phyloP scores from a whole-genome alignment of 37 sponge, comb jelly and placozoan species.

The Spongilla lacustris region DNA sequence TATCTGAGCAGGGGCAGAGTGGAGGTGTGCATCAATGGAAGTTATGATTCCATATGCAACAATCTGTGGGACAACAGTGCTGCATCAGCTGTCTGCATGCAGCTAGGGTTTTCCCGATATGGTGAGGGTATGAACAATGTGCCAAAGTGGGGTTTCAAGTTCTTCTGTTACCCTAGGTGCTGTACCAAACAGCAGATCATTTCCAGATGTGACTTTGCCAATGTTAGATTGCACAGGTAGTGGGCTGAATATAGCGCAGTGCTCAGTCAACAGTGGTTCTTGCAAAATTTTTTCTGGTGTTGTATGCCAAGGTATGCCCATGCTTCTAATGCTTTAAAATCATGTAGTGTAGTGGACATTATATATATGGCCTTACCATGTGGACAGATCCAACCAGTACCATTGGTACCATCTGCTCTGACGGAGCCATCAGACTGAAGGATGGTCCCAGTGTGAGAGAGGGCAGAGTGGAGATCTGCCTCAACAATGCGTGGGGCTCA shows the following conservation, averaged over 20 bases:
- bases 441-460: neutral
- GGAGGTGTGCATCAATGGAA: slow-evolving; percentile 8
- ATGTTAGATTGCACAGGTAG: neutral
- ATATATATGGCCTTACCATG: neutral
- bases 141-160: neutral
- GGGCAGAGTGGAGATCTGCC: neutral
- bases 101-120: slow-evolving; percentile 6
- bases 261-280: neutral
- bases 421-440: neutral
- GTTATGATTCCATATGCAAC: slow-evolving; percentile 7
- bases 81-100: slow-evolving; percentile 2
- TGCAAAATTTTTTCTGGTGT: neutral
- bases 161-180: neutral
- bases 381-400: neutral
- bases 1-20: slow-evolving; percentile 24
- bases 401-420: neutral
- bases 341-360: neutral
- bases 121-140: neutral
- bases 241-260: neutral
- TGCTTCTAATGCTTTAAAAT: too few species aligned
- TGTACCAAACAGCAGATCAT: neutral
- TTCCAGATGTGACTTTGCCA: neutral
- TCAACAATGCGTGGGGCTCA: neutral
- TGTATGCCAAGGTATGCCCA: neutral
- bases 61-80: slow-evolving; percentile 9